A percentile compares a stretch with the other conserved stretches of the same genome.
Conservation (phyloP, 2,113 vertebrate species). For the Irena cyanogastra region DNA sequence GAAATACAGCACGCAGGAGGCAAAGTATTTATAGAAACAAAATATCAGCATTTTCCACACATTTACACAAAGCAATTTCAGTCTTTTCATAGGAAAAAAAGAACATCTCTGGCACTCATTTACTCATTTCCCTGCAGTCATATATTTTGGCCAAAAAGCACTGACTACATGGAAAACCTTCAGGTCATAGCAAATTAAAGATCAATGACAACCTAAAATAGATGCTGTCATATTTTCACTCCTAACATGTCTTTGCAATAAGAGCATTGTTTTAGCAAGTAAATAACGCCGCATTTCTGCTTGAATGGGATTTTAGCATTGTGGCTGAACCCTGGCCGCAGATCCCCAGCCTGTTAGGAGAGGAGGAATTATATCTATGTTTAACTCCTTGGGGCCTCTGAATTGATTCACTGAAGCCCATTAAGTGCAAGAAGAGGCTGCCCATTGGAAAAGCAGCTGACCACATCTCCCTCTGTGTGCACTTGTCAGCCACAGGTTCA, state of each 20-base stretch:
- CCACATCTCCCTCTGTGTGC: accelerated
- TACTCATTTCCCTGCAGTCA: constrained; percentile 61
- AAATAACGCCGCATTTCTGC: constrained; percentile 53
- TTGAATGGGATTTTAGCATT: not conserved
- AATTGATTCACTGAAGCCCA: not conserved
- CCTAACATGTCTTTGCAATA: constrained; percentile 42
- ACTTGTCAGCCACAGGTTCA: accelerated
- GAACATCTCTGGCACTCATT: constrained; percentile 61
- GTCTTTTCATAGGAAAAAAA: constrained; percentile 71
- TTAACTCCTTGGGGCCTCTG: not conserved
- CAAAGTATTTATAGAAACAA: constrained; percentile 81
- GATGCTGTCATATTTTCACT: constrained; percentile 52
- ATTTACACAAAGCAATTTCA: constrained; percentile 78
- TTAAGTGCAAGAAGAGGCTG: not conserved
- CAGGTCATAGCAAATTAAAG: constrained; percentile 67
- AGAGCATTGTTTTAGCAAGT: constrained; percentile 62
- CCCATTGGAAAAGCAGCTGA: not conserved
- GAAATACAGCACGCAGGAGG: constrained; percentile 66
- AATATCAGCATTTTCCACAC: constrained; percentile 82
- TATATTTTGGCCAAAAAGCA: constrained; percentile 52
- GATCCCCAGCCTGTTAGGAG: not conserved
- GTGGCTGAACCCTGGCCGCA: not conserved
- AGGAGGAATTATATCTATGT: not conserved
- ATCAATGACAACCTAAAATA: constrained; percentile 66
- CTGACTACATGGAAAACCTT: constrained; percentile 65